Percentiles rank a stretch among this genome's conserved stretches.
These are phyloP conservation scores for Amiota communis DNA, from an alignment of 2,888 invertebrate genomes.

Conservation along the genomic window DNA sequence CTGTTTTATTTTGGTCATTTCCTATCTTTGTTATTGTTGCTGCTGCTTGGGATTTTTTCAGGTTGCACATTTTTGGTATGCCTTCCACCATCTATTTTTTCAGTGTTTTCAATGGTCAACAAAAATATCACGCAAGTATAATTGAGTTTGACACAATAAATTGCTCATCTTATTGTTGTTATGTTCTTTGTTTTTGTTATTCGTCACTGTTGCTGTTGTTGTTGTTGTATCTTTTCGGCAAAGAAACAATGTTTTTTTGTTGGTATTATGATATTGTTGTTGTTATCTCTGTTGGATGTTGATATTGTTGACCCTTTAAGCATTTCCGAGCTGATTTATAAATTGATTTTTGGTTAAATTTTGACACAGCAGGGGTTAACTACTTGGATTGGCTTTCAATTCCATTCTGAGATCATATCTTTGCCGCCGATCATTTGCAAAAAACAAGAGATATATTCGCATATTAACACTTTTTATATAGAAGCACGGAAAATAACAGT, in stretches of 20 bases:
- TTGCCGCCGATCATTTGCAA: slow-evolving; percentile 50
- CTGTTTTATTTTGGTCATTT: slow-evolving; percentile 23
- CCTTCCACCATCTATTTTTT: slow-evolving; percentile 46
- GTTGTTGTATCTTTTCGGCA: slow-evolving; percentile 20
- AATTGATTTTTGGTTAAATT: slow-evolving; percentile 70
- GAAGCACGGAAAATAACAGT: slow-evolving; percentile 26
- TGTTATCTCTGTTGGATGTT: slow-evolving; percentile 54
- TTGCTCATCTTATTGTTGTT: slow-evolving; percentile 71
- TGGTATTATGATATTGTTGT: slow-evolving; percentile 46
- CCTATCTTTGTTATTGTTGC: slow-evolving; percentile 41
- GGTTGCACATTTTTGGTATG: slow-evolving; percentile 45
- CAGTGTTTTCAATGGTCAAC: slow-evolving; percentile 49
- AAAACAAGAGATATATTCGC: slow-evolving; percentile 41
- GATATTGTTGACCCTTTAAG: slow-evolving; percentile 68
- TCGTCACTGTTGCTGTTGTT: slow-evolving; percentile 36
- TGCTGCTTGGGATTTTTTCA: slow-evolving; percentile 39
- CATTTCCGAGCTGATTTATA: slow-evolving; percentile 69
- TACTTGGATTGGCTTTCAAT: slow-evolving; percentile 40
- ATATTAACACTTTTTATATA: slow-evolving; percentile 59
- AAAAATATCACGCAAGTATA: slow-evolving; percentile 72
- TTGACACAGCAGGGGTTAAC: slow-evolving; percentile 68
- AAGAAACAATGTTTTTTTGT: background rate
- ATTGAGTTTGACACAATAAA: slow-evolving; percentile 74
- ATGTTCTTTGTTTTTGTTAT: slow-evolving; percentile 40
- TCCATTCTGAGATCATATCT: slow-evolving; percentile 20